Conservation (phyloP, 1,140 invertebrate species). For the Drosophila paulistorum region DNA sequence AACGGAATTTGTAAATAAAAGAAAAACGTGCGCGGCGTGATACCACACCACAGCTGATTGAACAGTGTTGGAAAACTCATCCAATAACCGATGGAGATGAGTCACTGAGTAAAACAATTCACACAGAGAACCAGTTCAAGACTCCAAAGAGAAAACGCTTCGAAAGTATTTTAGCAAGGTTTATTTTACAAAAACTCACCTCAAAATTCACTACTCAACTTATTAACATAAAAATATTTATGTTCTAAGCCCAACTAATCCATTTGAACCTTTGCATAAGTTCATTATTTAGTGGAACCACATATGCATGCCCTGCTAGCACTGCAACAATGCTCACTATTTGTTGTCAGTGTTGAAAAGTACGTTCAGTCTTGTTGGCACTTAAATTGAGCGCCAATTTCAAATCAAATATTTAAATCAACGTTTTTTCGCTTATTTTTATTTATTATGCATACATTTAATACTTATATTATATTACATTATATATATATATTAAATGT, state of each 20-base stretch:
- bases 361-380: not conserved
- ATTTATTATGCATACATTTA: slow-evolving; percentile 34
- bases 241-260: too few relatives aligned
- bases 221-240: too few relatives aligned
- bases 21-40: slow-evolving; percentile 60
- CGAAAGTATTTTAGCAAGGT: too few relatives aligned
- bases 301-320: not conserved
- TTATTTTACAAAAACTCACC: too few relatives aligned
- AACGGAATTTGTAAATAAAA: slow-evolving; percentile 41
- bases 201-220: too few relatives aligned
- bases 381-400: not conserved
- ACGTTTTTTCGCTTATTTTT: not conserved
- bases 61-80: not conserved
- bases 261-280: not conserved
- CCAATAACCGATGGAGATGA: not conserved
- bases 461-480: slow-evolving; percentile 17
- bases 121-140: not conserved
- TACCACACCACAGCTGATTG: not conserved
- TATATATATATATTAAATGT: slow-evolving; percentile 20
- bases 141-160: too few relatives aligned
- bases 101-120: not conserved
- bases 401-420: not conserved
- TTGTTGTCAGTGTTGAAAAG: not conserved
- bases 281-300: not conserved
- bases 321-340: not conserved